A percentile compares a stretch with the other conserved stretches of the same genome.
phyloP scores from a whole-genome alignment of 2,797 vertebrate genomes.

The Scleropages formosus region DNA sequence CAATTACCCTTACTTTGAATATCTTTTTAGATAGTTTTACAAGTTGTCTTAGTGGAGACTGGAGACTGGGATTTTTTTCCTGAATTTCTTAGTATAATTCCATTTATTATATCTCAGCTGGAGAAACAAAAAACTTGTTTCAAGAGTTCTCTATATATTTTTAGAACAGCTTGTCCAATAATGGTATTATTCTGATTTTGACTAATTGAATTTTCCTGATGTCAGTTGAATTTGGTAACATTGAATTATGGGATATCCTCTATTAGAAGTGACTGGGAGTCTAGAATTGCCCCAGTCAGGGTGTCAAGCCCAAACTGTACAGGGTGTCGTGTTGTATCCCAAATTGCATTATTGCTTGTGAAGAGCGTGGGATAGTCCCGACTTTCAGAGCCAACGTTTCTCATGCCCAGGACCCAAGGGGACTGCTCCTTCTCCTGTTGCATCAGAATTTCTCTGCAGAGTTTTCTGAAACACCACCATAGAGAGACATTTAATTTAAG shows the following conservation, averaged over 20 bases:
- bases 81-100: constrained; percentile 37
- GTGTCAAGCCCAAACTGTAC: constrained; percentile 46
- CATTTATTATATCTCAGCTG: constrained; percentile 41
- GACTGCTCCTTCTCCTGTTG: background rate
- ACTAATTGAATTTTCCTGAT: constrained; percentile 75
- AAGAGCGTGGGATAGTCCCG: constrained; percentile 50
- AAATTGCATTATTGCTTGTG: constrained; percentile 63
- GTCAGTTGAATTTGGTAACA: constrained; percentile 73
- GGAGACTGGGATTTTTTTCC: constrained; percentile 35
- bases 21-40: constrained; percentile 54
- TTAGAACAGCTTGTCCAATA: constrained; percentile 61
- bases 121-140: constrained; percentile 54
- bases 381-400: background rate
- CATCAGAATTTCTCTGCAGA: background rate
- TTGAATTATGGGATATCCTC: constrained; percentile 75
- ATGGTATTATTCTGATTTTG: constrained; percentile 58
- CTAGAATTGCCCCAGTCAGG: constrained; percentile 43
- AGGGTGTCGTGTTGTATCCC: constrained; percentile 47
- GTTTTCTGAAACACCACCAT: constrained; percentile 4
- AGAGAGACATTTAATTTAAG: constrained; percentile 24
- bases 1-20: constrained; percentile 45
- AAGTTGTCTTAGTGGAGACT: constrained; percentile 36
- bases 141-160: constrained; percentile 49
- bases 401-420: background rate
- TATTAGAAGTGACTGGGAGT: constrained; percentile 52